A percentile compares a stretch with the other conserved stretches of the same genome.
Conservation (phyloP, 2,888 invertebrate genomes). For the Drosophila demipolita region DNA sequence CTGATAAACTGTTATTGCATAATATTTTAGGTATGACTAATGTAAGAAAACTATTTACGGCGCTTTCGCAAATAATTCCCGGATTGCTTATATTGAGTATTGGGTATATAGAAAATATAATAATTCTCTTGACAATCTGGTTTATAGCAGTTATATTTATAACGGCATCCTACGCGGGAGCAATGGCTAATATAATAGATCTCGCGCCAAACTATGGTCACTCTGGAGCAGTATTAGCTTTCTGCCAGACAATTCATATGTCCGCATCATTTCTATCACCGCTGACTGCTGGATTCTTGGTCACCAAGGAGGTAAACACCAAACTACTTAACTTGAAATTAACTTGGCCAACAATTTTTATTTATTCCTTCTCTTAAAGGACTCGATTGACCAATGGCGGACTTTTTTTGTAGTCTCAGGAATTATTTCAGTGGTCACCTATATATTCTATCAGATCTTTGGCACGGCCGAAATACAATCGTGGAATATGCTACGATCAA, state of each 20-base stretch:
- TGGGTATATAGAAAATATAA: constrained; percentile 88
- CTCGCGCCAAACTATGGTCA: constrained; percentile 90
- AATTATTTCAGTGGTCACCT: constrained; percentile 87
- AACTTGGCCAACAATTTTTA: neutral
- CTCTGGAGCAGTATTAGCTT: constrained; percentile 89
- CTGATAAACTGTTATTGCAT: constrained; percentile 87
- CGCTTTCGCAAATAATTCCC: constrained; percentile 89
- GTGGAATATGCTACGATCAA: constrained; percentile 75
- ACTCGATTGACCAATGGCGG: constrained; percentile 87
- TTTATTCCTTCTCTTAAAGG: constrained; percentile 19
- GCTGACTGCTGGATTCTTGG: constrained; percentile 87
- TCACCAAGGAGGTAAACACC: constrained; percentile 86
- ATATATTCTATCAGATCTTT: constrained; percentile 88
- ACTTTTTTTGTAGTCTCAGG: constrained; percentile 88
- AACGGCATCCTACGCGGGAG: constrained; percentile 90
- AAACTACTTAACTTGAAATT: neutral
- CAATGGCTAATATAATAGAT: constrained; percentile 91
- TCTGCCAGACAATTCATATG: constrained; percentile 92
- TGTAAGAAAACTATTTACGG: constrained; percentile 89
- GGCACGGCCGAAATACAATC: constrained; percentile 88
- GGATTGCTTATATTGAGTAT: constrained; percentile 88
- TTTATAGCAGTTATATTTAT: constrained; percentile 89
- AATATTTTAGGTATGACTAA: constrained; percentile 88
- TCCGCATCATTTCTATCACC: constrained; percentile 90
- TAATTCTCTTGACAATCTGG: constrained; percentile 88